Evolutionary conservation across 2,113 vertebrate species (phyloP), one percentile per base, ranked within the genome.

Genomic region (Mormyrus iriodes): DNA sequence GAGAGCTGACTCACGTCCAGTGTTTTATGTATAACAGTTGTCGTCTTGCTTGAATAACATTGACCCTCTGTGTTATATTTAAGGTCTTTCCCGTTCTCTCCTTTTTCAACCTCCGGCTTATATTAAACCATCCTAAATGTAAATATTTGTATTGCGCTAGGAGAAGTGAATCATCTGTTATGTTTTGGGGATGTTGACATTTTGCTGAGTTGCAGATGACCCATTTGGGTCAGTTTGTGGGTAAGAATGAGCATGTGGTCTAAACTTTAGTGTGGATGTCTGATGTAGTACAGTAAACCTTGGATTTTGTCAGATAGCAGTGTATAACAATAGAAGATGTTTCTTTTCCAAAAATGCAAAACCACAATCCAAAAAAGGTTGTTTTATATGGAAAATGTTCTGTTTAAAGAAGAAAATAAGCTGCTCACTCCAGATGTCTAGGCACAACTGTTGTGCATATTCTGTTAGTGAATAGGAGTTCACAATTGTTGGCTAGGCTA

Each of bases 161-260:
- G 44, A 84, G 35, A 84, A 84, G 42, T 44, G 82, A 84, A 84
- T 84, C 82, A 84, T 84, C 82, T 84, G 82, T 84, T 84, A 84
- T 44, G 42, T 46, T 84, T 84, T 19, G 9, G 44, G 35, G 42
- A 84, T 84, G 84, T 52, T 86, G 49, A 86, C 27, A 46, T 86
- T 86, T 35, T 31, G 84, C 24, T 35, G 46, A 51, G 84, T 46
- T 49, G n/a, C 48, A 49, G n/a, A 19, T 52, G 49, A 52, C 46
- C 84, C n/a, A 24, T 86, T 44, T 53, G 84, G 84, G 82, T 69
- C 61, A 69, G 4, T 42, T 39, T 82, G 39, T 82, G 76, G 76
- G 76, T 44, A 82, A 39, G 39, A 82, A 42, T 39, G 76, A 19
- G 24, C 44, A 85, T 83, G 79, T 83, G 82, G 39, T n/a, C 48